Conservation (phyloP, 2,113 vertebrate species). For the Camelus dromedarius region DNA sequence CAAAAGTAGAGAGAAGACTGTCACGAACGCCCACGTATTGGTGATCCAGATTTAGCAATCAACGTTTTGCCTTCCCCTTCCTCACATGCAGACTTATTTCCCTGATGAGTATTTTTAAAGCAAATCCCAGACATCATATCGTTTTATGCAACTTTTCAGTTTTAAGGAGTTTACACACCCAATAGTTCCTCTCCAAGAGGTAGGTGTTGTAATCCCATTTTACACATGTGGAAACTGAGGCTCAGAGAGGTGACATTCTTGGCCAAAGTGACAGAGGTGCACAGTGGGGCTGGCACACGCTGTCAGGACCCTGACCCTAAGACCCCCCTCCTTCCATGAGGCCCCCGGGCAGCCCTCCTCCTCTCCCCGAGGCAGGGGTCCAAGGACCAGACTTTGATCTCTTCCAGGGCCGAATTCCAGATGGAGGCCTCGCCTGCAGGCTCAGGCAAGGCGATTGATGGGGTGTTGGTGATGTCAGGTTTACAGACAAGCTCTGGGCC, state of each 20-base stretch:
- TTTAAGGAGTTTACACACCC: neutral
- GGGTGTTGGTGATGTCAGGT: slow-evolving; percentile 80
- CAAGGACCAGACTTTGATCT: slow-evolving; percentile 65
- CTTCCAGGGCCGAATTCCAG: slow-evolving; percentile 80
- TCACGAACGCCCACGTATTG: accelerated
- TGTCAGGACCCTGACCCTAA: neutral
- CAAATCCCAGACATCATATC: neutral
- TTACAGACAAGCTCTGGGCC: slow-evolving; percentile 64
- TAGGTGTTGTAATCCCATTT: neutral
- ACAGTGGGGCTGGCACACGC: neutral
- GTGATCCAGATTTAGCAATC: neutral
- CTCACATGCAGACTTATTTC: neutral
- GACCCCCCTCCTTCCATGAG: neutral
- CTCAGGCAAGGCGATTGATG: slow-evolving; percentile 72
- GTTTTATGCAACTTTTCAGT: neutral
- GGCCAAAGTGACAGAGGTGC: too few relatives aligned
- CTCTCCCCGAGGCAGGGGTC: neutral
- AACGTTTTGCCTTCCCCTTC: accelerated
- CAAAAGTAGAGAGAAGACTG: neutral
- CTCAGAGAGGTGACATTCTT: neutral
- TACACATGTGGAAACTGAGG: neutral
- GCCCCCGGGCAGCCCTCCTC: neutral
- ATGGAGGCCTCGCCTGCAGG: slow-evolving; percentile 38
- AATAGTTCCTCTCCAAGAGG: neutral
- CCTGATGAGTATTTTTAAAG: neutral